Base-by-base conservation (phyloP, 1,140 invertebrate species). In the Reticulitermes speratus region DNA sequence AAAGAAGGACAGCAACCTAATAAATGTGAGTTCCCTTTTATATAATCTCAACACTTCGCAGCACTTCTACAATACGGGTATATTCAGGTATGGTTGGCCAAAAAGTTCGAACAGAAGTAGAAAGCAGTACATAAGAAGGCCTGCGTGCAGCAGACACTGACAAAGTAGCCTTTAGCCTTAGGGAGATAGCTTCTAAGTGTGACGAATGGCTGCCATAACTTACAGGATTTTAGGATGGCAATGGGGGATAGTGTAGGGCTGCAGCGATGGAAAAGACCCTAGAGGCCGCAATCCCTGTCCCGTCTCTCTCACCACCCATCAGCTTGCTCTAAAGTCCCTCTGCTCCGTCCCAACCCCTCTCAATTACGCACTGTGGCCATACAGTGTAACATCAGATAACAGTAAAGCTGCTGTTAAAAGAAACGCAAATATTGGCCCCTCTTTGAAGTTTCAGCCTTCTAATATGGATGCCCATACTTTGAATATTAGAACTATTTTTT, bases 171-270 rank as follows among this genome's bases (percentile, higher is more conserved):
- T 75, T 30, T 75, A 75, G 65, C 65, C 65, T 75, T 75, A n/a
- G 65, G 65, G 65, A 75, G 65, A 75, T 75, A 30, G 25, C 25
- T 75, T 75, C 65, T 75, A 75, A 75, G 65, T 75, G 65, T 75
- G 65, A 75, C 65, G 65, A 75, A 75, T 75, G 65, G 65, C 7
- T 75, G 65, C 65, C 25, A 75, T 75, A 75, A 75, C 65, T 75
- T 75, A 75, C 65, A 75, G 65, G 65, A 75, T 75, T 75, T 25
- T 75, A 30, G n/a, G 65, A 75, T 75, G 65, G 65, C 65, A 75
- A 30, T 9, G 65, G 7, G 25, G 65, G 65, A 75, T 75, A 75
- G 65, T 8, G n/a, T 5, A 6, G 65, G n/a, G 65, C 25, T 75
- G 6, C n/a, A n/a, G n/a, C 65, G 65, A 75, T 75, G 65, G 65